phyloP scores from a whole-genome alignment of 2,888 invertebrate species.

The Oscheius sp. region DNA sequence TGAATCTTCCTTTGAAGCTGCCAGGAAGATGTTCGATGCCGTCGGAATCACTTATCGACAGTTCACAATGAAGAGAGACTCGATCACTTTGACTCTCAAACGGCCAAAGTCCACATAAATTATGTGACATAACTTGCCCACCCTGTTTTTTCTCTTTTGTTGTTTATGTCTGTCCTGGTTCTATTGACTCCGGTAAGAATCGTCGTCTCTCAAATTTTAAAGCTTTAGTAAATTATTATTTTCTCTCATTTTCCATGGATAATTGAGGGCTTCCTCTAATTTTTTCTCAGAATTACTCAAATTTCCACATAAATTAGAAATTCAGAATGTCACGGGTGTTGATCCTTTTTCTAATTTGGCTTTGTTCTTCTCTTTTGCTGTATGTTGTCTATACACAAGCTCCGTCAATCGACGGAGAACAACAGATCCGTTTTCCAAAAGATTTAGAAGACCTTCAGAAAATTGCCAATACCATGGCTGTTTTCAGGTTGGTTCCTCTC shows the following conservation, averaged over 20 bases:
- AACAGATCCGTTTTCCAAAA: constrained; percentile 28
- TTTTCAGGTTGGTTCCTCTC: background rate
- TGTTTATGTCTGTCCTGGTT: background rate
- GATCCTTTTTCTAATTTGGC: constrained; percentile 6
- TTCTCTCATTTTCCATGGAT: background rate
- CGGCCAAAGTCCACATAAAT: background rate
- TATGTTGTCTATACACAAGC: constrained; percentile 2
- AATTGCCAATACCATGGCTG: constrained; percentile 10
- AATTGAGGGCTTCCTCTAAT: background rate
- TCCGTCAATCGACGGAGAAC: constrained; percentile 9
- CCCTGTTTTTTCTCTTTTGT: background rate
- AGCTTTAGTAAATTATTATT: too few relatives aligned
- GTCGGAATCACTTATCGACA: constrained; percentile 39
- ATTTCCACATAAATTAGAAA: background rate
- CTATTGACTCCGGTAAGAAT: too few relatives aligned
- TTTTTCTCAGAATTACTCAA: background rate
- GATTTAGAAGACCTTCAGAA: constrained; percentile 36
- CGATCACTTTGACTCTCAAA: constrained; percentile 9
- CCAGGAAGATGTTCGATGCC: constrained; percentile 45
- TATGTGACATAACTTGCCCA: background rate
- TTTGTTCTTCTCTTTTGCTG: constrained; percentile 24
- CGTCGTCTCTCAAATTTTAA: too few relatives aligned
- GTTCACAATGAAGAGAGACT: constrained; percentile 24
- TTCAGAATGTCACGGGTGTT: constrained; percentile 9
- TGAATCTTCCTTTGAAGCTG: constrained; percentile 39